phyloP scores from a whole-genome alignment of 2,113 vertebrate species.

The Taxidea taxus region DNA sequence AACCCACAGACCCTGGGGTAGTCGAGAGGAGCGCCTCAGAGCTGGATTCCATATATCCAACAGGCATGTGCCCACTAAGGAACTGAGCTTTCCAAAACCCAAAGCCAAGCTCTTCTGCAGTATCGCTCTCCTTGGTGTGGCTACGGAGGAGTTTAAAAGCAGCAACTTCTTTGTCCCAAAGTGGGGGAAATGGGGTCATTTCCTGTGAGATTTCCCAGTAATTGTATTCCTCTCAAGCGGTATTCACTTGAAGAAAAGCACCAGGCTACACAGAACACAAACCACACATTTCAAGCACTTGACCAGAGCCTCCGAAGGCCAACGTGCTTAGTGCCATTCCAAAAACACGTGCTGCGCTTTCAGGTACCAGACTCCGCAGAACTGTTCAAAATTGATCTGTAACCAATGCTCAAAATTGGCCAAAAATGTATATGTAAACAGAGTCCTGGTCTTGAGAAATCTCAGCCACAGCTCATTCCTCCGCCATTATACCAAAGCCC shows the following conservation, averaged over 20 bases:
- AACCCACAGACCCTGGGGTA: background rate
- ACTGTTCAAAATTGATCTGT: background rate
- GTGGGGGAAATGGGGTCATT: background rate
- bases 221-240: background rate
- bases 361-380: background rate
- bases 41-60: background rate
- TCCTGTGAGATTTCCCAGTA: background rate
- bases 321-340: background rate
- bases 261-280: accelerated
- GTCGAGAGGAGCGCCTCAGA: background rate
- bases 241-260: background rate
- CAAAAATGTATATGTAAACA: background rate
- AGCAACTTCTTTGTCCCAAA: background rate
- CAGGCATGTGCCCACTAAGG: background rate
- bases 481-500: accelerated
- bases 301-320: background rate
- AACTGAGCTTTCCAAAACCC: background rate
- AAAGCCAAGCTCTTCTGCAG: background rate
- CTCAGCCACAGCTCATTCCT: no score
- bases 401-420: background rate
- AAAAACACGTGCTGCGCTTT: background rate
- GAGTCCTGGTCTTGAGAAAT: background rate
- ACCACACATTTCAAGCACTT: background rate
- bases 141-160: background rate
- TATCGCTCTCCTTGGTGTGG: background rate